Conservation (phyloP, 2,113 vertebrate genomes). For the Pygoscelis adeliae region DNA sequence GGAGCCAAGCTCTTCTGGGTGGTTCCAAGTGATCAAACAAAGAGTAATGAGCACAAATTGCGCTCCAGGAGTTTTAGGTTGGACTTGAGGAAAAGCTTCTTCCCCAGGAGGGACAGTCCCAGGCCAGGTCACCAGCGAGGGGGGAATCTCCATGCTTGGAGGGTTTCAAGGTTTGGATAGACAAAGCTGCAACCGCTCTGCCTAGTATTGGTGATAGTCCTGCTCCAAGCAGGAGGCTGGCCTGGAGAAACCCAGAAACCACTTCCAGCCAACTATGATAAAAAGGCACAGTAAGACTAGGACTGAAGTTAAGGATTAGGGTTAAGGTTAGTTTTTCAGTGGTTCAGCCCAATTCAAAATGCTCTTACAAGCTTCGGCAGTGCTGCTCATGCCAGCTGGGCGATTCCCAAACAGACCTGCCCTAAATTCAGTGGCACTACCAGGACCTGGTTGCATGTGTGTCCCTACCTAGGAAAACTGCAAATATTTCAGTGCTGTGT, state of each 20-base stretch:
- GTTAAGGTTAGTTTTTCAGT: neutral
- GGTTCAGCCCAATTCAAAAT: neutral
- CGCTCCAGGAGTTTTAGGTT: neutral
- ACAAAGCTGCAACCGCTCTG: neutral
- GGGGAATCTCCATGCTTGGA: neutral
- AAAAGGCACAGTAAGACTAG: neutral
- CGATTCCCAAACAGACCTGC: neutral
- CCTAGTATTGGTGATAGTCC: neutral
- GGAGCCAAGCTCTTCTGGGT: neutral
- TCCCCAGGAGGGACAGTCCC: neutral
- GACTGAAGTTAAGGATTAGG: neutral
- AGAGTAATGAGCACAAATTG: neutral
- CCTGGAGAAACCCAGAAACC: neutral
- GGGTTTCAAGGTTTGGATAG: neutral
- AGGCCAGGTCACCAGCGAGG: neutral
- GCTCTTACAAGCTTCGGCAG: neutral
- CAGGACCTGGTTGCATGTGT: neutral
- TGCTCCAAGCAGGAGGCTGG: neutral
- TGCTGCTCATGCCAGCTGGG: neutral
- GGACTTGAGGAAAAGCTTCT: neutral
- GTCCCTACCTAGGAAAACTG: neutral
- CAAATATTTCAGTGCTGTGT: fast-evolving
- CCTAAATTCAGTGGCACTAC: neutral
- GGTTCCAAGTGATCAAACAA: neutral
- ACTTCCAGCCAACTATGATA: neutral